phyloP scores from a whole-genome alignment of 2,113 vertebrate species.

The Cettia cetti region DNA sequence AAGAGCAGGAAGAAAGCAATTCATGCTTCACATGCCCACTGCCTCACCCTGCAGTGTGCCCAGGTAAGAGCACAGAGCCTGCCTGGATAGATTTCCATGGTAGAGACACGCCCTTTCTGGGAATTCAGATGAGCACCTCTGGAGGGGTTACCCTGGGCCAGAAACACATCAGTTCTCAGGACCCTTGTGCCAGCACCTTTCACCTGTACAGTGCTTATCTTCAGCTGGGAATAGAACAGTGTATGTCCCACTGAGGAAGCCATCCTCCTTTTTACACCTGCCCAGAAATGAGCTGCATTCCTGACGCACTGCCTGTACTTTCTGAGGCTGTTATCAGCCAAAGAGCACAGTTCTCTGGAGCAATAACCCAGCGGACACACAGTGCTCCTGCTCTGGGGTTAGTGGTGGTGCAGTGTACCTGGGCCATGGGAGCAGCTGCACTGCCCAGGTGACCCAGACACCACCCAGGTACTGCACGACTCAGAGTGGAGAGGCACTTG shows the following conservation, averaged over 20 bases:
- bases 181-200: neutral
- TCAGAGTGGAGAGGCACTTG: neutral
- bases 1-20: neutral
- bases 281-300: neutral
- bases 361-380: neutral
- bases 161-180: neutral
- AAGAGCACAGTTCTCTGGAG: neutral
- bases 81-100: neutral
- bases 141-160: neutral
- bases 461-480: neutral
- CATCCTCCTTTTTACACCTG: neutral
- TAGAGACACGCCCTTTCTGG: neutral
- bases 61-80: neutral
- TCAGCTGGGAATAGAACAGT: neutral
- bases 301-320: neutral
- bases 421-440: neutral
- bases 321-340: neutral
- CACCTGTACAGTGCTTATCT: neutral
- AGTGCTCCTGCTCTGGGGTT: neutral
- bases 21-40: neutral
- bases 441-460: neutral
- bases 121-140: neutral
- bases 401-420: neutral
- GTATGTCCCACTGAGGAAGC: neutral
- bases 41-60: fast-evolving